Evolutionary conservation across 53 echinoderm and acorn worm species (phyloP).

Genomic region (Luidia sarsii): DNA sequence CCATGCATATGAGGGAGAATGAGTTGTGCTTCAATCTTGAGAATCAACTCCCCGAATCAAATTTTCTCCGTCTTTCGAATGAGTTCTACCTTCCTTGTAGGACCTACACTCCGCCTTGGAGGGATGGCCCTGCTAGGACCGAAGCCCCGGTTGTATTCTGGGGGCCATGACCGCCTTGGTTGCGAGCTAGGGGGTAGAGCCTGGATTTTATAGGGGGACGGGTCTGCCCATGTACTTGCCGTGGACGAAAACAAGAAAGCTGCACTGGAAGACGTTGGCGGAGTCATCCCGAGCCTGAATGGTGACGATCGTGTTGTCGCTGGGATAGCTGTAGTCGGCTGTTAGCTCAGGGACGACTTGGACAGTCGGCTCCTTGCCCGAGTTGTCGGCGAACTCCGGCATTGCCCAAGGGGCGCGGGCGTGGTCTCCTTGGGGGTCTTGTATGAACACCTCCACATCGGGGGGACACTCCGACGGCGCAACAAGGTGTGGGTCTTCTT

Average conservation of each 20-base stretch:
- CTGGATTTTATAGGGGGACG: too few relatives aligned
- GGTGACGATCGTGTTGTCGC: constrained; percentile 7
- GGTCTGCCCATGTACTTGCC: too few relatives aligned
- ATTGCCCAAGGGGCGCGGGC: constrained; percentile 6
- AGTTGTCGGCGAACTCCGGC: constrained; percentile 14
- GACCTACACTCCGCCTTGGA: too few relatives aligned
- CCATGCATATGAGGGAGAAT: too few relatives aligned
- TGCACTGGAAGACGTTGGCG: not conserved
- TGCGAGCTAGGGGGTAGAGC: too few relatives aligned
- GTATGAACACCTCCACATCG: constrained; percentile 16
- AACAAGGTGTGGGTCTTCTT: not conserved
- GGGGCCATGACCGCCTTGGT: too few relatives aligned
- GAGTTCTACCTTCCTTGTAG: too few relatives aligned
- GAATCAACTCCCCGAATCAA: too few relatives aligned
- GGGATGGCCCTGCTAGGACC: too few relatives aligned
- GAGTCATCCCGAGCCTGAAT: not conserved
- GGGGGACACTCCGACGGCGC: constrained; percentile 7
- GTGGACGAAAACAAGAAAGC: not conserved
- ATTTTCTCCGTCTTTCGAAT: too few relatives aligned
- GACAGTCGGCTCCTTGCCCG: not conserved
- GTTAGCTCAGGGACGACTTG: not conserved
- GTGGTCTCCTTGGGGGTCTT: not conserved
- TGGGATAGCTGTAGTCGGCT: not conserved
- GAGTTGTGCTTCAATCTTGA: too few relatives aligned
- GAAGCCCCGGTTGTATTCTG: too few relatives aligned